Percentiles rank a stretch among this genome's conserved stretches.
Evolutionary conservation across 2,113 vertebrate genomes (phyloP).

Genomic region (Poecilia latipinna): DNA sequence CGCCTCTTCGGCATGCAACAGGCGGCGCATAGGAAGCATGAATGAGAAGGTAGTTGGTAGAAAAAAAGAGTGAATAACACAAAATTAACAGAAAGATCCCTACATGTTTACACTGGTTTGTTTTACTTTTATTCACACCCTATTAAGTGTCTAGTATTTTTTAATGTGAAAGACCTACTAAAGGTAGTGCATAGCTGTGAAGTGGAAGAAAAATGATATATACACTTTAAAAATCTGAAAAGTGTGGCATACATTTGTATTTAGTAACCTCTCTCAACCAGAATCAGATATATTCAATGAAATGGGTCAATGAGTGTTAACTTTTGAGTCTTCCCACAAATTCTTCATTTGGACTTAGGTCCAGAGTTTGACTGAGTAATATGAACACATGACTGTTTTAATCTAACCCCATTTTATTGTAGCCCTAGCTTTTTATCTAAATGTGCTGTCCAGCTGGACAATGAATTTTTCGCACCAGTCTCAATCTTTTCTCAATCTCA

Average conservation of each 20-base stretch:
- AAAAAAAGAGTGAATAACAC: background rate
- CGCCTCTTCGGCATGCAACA: slow-evolving; percentile 37
- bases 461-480: background rate
- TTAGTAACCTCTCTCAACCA: too few species aligned
- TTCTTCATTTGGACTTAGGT: background rate
- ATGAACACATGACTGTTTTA: background rate
- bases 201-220: background rate
- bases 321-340: background rate
- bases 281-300: too few species aligned
- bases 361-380: background rate
- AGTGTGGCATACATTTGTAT: too few species aligned
- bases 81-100: background rate
- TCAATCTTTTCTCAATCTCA: background rate
- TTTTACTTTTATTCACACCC: background rate
- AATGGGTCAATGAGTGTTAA: too few species aligned
- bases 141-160: background rate
- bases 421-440: background rate
- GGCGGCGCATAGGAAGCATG: slow-evolving; percentile 27
- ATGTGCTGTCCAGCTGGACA: background rate
- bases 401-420: background rate
- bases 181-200: background rate
- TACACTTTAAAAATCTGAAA: too few species aligned
- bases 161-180: too few species aligned
- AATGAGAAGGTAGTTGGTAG: background rate
- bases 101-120: background rate